phyloP scores from a whole-genome alignment of 2,797 vertebrate species.

The Cryptoblepharus egeriae region DNA sequence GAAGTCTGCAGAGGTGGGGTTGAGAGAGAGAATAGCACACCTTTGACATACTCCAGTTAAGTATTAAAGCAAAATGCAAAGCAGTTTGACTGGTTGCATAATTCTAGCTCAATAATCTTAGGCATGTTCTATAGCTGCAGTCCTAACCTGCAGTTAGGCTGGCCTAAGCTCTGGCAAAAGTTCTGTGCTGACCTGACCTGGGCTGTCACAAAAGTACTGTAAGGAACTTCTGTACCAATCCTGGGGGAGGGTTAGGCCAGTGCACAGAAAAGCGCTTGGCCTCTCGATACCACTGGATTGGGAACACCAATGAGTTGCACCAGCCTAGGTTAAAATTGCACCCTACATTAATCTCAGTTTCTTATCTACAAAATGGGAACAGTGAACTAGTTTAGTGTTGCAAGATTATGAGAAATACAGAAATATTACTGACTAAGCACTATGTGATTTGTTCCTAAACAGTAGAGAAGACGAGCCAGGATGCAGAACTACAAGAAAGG shows the following conservation, averaged over 20 bases:
- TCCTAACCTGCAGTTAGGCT: too few species aligned
- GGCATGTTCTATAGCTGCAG: too few species aligned
- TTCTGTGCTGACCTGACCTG: too few species aligned
- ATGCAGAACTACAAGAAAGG: background rate
- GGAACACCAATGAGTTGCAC: too few species aligned
- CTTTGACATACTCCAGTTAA: background rate
- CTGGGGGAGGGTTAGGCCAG: too few species aligned
- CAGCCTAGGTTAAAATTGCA: too few species aligned
- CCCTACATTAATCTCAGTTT: background rate
- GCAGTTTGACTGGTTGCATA: background rate
- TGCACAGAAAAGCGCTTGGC: too few species aligned
- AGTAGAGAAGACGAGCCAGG: background rate
- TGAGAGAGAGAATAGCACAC: background rate
- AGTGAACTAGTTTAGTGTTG: background rate
- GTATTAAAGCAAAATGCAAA: conserved; percentile 11
- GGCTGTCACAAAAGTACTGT: too few species aligned
- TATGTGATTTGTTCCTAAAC: background rate
- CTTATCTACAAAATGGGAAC: background rate
- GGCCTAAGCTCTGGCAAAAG: too few species aligned
- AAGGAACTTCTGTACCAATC: too few species aligned
- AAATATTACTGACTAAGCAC: background rate
- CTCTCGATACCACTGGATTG: too few species aligned
- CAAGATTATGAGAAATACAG: background rate
- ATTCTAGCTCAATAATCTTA: background rate
- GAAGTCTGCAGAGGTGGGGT: background rate